A percentile compares a stretch with the other conserved stretches of the same genome.
These are phyloP conservation scores for Parapsyche elsis DNA, from an alignment of 1,140 invertebrate species.

Conservation along the genomic window DNA sequence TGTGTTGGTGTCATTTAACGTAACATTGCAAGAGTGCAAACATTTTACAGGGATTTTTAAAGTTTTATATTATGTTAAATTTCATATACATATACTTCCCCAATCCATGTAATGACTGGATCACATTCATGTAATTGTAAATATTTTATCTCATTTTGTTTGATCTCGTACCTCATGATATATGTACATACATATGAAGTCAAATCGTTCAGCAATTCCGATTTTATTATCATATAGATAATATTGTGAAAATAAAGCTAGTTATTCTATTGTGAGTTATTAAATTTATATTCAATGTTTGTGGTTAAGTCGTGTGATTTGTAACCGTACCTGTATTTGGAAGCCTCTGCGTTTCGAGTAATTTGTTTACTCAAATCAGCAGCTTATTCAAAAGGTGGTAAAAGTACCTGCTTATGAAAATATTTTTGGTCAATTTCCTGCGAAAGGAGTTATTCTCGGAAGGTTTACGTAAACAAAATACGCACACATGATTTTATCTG, in stretches of 20 bases:
- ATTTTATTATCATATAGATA: too few species aligned
- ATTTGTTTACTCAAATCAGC: constrained; percentile 46
- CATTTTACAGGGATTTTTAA: constrained; percentile 26
- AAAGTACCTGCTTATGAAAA: constrained; percentile 48
- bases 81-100: constrained; percentile 25
- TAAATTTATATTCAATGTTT: too few species aligned
- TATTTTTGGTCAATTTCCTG: constrained; percentile 53
- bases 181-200: too few species aligned
- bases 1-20: constrained; percentile 45
- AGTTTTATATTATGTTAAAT: too few species aligned
- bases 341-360: background rate
- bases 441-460: constrained; percentile 46
- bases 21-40: constrained; percentile 29
- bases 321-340: too few species aligned
- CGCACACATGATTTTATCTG: background rate
- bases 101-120: too few species aligned
- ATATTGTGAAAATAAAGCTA: too few species aligned
- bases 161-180: too few species aligned
- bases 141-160: too few species aligned
- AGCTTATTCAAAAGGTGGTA: constrained; percentile 3
- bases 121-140: background rate
- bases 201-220: too few species aligned
- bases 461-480: constrained; percentile 45
- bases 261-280: too few species aligned
- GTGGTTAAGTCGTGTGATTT: too few species aligned